A percentile compares a stretch with the other conserved stretches of the same genome.
These are phyloP conservation scores for Stenotaenia linearis DNA, from an alignment of 2,888 invertebrate genomes.

Conservation along the genomic window DNA sequence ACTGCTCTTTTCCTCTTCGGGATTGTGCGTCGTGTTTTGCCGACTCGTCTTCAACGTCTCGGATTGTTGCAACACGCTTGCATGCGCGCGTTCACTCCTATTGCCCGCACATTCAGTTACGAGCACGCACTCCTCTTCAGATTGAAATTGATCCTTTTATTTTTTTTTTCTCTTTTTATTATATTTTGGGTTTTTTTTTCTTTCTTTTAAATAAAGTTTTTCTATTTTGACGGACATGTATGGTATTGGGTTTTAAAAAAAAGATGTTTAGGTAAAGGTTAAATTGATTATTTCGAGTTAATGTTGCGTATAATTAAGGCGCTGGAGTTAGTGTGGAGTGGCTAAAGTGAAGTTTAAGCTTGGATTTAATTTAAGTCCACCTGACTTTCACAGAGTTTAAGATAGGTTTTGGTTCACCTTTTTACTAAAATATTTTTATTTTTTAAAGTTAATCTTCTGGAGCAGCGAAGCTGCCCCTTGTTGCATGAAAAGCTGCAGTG, in stretches of 20 bases:
- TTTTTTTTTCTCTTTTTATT: not conserved
- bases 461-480: too few species aligned
- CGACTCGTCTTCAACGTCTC: not conserved
- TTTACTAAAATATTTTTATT: not conserved
- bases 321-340: not conserved
- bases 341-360: not conserved
- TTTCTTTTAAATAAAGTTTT: not conserved
- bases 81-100: conserved; percentile 3
- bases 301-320: too few species aligned
- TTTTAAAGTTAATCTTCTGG: not conserved
- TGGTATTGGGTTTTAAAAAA: too few species aligned
- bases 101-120: not conserved
- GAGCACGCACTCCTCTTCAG: conserved; percentile 17
- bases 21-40: not conserved
- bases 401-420: not conserved
- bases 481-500: too few species aligned
- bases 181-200: not conserved
- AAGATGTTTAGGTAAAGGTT: too few species aligned
- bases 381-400: not conserved
- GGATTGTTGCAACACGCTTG: not conserved
- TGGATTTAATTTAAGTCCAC: not conserved
- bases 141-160: conserved; percentile 30
- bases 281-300: not conserved
- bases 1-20: conserved; percentile 17
- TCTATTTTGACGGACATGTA: not conserved